Percentiles rank a stretch among this genome's conserved stretches.
These are phyloP conservation scores for Etia nguti DNA, from an alignment of 2,113 vertebrate species.

Conservation along the genomic window DNA sequence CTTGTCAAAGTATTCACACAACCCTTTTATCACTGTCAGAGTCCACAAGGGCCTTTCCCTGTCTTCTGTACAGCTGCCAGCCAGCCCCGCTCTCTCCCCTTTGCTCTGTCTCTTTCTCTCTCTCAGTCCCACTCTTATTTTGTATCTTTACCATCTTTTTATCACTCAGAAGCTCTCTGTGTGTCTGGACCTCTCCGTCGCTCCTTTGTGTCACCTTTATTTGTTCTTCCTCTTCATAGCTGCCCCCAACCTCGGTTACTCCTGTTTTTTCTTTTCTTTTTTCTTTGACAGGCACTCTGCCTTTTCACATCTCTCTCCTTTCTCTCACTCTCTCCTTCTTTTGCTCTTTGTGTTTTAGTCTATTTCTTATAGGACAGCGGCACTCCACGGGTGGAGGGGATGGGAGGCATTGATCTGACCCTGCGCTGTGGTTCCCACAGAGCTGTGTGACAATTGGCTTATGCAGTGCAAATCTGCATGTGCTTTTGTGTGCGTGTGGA, in stretches of 20 bases:
- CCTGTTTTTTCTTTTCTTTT: rapidly evolving
- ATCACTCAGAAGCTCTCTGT: conserved; percentile 3
- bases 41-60: conserved; percentile 32
- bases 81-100: not conserved
- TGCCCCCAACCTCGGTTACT: not conserved
- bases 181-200: not conserved
- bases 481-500: not conserved
- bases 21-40: conserved; percentile 54
- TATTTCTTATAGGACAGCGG: conserved; percentile 5
- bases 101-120: not conserved
- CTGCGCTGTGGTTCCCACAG: conserved; percentile 23
- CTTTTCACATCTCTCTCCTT: not conserved
- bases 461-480: conserved; percentile 12
- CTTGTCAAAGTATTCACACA: conserved; percentile 44
- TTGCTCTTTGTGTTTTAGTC: not conserved
- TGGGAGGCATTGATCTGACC: conserved; percentile 43
- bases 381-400: conserved; percentile 1
- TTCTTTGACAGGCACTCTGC: not conserved
- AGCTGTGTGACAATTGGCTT: conserved; percentile 21
- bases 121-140: not conserved
- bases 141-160: conserved; percentile 13
- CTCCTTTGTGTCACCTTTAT: not conserved
- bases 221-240: not conserved
- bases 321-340: not conserved
- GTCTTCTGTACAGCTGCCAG: conserved; percentile 21